Evolutionary conservation across 2,797 vertebrate species (phyloP).

Genomic region (Leptoclinus maculatus): DNA sequence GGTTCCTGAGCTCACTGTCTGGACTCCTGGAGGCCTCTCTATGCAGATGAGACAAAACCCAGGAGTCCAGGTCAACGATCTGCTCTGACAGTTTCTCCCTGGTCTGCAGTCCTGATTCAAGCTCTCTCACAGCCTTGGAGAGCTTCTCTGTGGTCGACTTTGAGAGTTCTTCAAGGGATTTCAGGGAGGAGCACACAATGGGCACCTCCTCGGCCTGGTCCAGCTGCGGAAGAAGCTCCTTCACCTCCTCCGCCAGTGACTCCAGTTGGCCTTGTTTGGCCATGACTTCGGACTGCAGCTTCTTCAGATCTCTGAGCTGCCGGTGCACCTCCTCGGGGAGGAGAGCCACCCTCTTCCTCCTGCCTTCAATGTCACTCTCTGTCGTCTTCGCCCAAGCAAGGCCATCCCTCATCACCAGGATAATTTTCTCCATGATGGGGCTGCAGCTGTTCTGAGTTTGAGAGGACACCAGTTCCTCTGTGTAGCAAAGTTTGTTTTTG

Average conservation of each 20-base stretch:
- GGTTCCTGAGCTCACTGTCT: constrained; percentile 61
- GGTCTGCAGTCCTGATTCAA: constrained; percentile 88
- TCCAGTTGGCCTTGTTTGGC: constrained; percentile 83
- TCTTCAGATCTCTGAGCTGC: constrained; percentile 88
- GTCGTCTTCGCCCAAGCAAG: constrained; percentile 87
- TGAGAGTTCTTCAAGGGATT: constrained; percentile 84
- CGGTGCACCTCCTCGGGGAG: constrained; percentile 88
- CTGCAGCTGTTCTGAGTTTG: constrained; percentile 73
- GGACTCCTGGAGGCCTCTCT: constrained; percentile 64
- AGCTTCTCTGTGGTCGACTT: constrained; percentile 85
- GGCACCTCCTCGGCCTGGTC: constrained; percentile 71
- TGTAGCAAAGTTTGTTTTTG: constrained; percentile 77
- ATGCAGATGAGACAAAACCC: constrained; percentile 80
- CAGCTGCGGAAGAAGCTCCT: constrained; percentile 76
- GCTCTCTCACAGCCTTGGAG: constrained; percentile 81
- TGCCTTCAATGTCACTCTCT: constrained; percentile 78
- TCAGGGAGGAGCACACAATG: constrained; percentile 80
- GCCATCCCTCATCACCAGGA: constrained; percentile 84
- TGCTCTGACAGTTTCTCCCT: constrained; percentile 87
- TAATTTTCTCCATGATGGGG: constrained; percentile 81
- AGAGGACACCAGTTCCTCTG: constrained; percentile 70
- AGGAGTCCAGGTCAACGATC: constrained; percentile 85
- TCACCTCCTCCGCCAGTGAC: constrained; percentile 83
- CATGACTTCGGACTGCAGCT: constrained; percentile 82
- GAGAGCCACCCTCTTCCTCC: constrained; percentile 82